Evolutionary conservation across 2,113 vertebrate genomes (phyloP).

Genomic region (Centropus unirufus): DNA sequence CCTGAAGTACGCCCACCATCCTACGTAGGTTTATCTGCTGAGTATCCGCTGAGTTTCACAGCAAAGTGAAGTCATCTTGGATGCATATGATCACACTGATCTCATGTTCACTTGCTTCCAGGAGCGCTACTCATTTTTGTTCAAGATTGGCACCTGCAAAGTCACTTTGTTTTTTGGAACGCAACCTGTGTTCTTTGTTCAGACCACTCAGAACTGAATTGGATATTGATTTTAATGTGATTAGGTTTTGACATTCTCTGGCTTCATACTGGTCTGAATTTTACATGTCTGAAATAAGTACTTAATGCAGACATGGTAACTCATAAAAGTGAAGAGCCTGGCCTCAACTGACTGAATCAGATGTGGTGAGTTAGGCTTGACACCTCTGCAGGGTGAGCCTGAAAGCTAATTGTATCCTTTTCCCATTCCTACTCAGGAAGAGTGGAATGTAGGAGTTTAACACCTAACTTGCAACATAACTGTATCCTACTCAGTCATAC

Average conservation of each 20-base stretch:
- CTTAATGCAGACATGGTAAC: neutral
- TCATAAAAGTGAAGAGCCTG: neutral
- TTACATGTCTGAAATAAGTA: neutral
- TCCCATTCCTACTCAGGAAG: neutral
- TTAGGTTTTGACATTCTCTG: neutral
- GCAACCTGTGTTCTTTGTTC: neutral
- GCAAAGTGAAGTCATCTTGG: neutral
- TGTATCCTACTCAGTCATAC: neutral
- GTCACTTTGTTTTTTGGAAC: neutral
- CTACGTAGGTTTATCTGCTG: neutral
- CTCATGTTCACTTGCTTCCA: neutral
- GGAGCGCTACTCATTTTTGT: neutral
- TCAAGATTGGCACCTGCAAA: neutral
- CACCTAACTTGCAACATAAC: neutral
- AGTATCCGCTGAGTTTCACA: neutral
- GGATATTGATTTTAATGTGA: neutral
- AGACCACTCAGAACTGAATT: neutral
- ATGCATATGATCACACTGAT: neutral
- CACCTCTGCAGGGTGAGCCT: neutral
- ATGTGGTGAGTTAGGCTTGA: neutral
- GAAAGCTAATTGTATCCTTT: neutral
- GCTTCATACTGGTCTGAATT: neutral
- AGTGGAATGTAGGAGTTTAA: neutral
- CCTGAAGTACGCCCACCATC: neutral
- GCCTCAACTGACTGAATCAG: neutral